Evolutionary conservation across 2,888 invertebrate species (phyloP), one percentile per base, ranked within the genome.

Genomic region (Quadroppia sp.): DNA sequence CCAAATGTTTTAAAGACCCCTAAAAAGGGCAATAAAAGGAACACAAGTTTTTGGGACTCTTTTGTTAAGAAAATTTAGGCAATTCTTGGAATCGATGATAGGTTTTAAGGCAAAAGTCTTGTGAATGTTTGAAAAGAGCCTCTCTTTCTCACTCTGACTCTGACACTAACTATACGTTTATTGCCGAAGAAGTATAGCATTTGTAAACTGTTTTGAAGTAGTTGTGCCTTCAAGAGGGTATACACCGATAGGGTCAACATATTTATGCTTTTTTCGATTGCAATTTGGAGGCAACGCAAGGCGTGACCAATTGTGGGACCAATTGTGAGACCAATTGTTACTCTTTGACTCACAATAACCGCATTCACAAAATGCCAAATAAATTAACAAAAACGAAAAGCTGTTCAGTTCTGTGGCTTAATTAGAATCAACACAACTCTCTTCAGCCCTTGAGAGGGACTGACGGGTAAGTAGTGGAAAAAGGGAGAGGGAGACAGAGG

Each of bases 311-410:
- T 64, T 20, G 4, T 36, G 9, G 9, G 36, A 36, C 36, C 45
- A 45, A 45, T 45, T 45, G 45, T 45, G 45, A 45, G 45, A 45
- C 45, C 45, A 45, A 45, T 45, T n/a, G 67, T 67, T 67, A 67
- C 67, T 67, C 67, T 67, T 67, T 67, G 67, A 67, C 67, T n/a
- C 4, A 67, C 67, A 67, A 67, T 67, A 67, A 67, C 67, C 67
- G 67, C 67, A 67, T 40, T 67, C 15, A 67, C 67, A 1, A 42
- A 67, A 42, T 20, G 67, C 40, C 67, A 67, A 67, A 67, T 67
- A 67, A 67, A 67, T 67, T 67, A 67, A 67, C 67, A 59, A 59
- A 53, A 28, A 36, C 40, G 4, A 67, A 67, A 36, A 36, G n/a
- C 67, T 67, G 40, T 48, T 15, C 48, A 36, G 4, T 48, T n/a